phyloP scores from a whole-genome alignment of 2,797 vertebrate species.

The Helicolenus hilgendorfi region DNA sequence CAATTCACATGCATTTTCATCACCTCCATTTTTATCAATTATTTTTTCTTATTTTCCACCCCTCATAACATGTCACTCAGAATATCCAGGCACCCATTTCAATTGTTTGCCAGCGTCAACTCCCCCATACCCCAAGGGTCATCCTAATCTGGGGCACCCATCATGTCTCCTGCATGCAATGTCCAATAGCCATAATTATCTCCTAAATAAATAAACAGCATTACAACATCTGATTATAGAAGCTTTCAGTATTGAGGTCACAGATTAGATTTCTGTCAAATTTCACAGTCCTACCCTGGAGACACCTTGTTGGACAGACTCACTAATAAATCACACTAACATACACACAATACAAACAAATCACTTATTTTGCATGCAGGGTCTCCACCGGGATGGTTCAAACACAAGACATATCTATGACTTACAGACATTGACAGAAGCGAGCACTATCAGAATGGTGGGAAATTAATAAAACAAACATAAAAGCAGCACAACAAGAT shows the following conservation, averaged over 20 bases:
- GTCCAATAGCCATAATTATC: background rate
- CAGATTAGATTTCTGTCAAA: background rate
- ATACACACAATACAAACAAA: background rate
- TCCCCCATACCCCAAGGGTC: slow-evolving; percentile 56
- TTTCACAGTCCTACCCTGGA: background rate
- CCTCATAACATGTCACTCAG: slow-evolving; percentile 29
- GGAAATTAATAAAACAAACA: slow-evolving; percentile 24
- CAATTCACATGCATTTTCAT: too few relatives aligned
- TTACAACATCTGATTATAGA: background rate
- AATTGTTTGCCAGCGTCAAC: slow-evolving; percentile 30
- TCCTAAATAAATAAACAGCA: background rate
- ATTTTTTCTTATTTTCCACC: too few relatives aligned
- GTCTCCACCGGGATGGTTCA: background rate
- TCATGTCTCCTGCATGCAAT: slow-evolving; percentile 65
- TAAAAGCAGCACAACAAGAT: slow-evolving; percentile 5
- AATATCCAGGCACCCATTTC: slow-evolving; percentile 51
- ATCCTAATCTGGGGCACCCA: slow-evolving; percentile 78
- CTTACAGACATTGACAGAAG: background rate
- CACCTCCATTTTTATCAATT: too few relatives aligned
- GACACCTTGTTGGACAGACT: background rate
- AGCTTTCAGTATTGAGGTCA: background rate
- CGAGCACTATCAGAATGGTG: background rate
- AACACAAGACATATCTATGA: background rate
- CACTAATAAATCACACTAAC: background rate
- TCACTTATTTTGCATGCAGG: background rate